Percentiles rank a stretch among this genome's conserved stretches.
Evolutionary conservation across 2,113 vertebrate species (phyloP).

Genomic region (Lagopus leucura): DNA sequence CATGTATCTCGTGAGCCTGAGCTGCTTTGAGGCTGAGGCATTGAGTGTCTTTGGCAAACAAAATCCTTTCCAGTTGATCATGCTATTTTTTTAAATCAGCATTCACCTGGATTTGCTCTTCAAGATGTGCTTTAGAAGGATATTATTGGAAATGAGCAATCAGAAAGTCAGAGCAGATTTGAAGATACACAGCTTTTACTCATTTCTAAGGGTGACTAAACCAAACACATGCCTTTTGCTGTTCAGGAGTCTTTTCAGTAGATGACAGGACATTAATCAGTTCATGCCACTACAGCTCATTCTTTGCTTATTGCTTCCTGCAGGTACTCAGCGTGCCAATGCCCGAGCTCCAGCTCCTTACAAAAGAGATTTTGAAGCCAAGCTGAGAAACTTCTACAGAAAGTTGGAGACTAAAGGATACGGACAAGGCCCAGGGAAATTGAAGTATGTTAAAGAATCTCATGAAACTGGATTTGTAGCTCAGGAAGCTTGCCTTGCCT

Average conservation of each 20-base stretch:
- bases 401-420: slow-evolving; percentile 99
- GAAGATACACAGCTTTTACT: neutral
- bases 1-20: neutral
- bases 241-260: neutral
- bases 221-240: neutral
- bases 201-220: neutral
- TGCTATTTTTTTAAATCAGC: neutral
- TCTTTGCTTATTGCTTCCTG: slow-evolving; percentile 27
- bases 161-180: neutral
- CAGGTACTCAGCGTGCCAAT: slow-evolving; percentile 96
- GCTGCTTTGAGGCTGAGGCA: neutral
- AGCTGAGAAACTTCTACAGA: slow-evolving; percentile 97
- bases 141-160: neutral
- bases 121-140: neutral
- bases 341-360: slow-evolving; percentile 96
- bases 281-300: neutral
- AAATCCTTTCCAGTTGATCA: neutral
- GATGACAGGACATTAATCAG: neutral
- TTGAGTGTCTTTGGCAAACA: neutral
- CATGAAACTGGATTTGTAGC: slow-evolving; percentile 2
- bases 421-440: slow-evolving; percentile 96
- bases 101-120: slow-evolving; percentile 1
- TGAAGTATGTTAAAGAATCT: slow-evolving; percentile 85
- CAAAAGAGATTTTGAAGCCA: slow-evolving; percentile 98
- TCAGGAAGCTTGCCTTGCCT: slow-evolving; percentile 4